Conservation (phyloP, 2,797 vertebrate species). For the Poecilia wingei region DNA sequence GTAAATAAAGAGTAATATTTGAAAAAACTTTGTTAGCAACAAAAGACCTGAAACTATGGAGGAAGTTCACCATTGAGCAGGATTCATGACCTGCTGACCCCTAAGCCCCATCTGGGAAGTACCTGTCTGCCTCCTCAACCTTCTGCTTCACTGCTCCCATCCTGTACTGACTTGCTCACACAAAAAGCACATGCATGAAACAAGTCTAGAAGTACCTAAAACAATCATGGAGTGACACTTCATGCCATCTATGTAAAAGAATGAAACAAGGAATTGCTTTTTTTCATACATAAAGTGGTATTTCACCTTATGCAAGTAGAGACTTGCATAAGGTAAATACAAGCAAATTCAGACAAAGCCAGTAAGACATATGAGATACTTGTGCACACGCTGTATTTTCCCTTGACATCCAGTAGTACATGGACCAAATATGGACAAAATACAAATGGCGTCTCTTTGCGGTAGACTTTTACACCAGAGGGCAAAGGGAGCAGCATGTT, state of each 20-base stretch:
- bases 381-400: slow-evolving; percentile 39
- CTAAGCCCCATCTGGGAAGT: slow-evolving; percentile 76
- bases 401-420: slow-evolving; percentile 59
- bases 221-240: slow-evolving; percentile 50
- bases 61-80: not conserved
- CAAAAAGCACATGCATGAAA: slow-evolving; percentile 49
- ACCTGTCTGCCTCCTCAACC: slow-evolving; percentile 74
- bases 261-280: slow-evolving; percentile 27
- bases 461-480: slow-evolving; percentile 77
- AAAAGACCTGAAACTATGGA: not conserved
- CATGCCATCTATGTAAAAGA: slow-evolving; percentile 43
- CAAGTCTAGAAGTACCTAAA: slow-evolving; percentile 39
- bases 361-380: slow-evolving; percentile 21
- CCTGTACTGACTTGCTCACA: slow-evolving; percentile 38
- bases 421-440: slow-evolving; percentile 64
- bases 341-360: slow-evolving; percentile 15
- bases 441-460: slow-evolving; percentile 92
- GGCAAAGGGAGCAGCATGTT: slow-evolving; percentile 71
- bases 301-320: slow-evolving; percentile 8
- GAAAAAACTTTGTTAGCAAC: not conserved
- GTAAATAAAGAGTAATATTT: not conserved
- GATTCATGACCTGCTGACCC: slow-evolving; percentile 82
- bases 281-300: slow-evolving; percentile 19
- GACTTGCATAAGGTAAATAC: slow-evolving; percentile 28
- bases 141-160: slow-evolving; percentile 80